Base-by-base conservation (phyloP, 2,888 invertebrate species). In the Mimumesa dahlbomi region DNA sequence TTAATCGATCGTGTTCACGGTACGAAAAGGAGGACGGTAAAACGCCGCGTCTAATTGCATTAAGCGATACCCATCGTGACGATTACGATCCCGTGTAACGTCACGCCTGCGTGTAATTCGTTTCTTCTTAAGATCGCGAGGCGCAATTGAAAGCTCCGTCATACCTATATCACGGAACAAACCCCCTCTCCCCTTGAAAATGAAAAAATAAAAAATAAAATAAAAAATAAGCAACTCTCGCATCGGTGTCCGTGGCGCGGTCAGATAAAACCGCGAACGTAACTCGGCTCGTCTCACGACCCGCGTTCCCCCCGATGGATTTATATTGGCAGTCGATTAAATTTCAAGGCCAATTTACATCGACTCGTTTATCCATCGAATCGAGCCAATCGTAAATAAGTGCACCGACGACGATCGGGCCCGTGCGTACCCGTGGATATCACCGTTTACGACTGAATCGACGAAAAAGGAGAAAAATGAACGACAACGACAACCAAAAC, bases 281-380 rank as follows among this genome's bases (percentile, higher is more conserved):
- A 13, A 11, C 43, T 43, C 43, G 16, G 18, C 25, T 25, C 34
- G n/a, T 34, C n/a, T 34, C 34, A n/a, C 34, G 11, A 4, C 19
- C n/a, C 22, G 2, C 16, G 52, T 45, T 68, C 40, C 14, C 34
- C 25, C 21, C 65, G 42, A 49, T 42, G 42, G 49, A 69, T 69
- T 54, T 66, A 59, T 67, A 66, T 69, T 54, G 69, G 67, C 69
- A 45, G 56, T 67, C 70, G 70, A 70, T 70, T 67, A 70, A 52
- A 61, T 52, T 61, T 70, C 69, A 43, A 19, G 68, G 40, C 42
- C 70, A 56, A 67, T 67, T 70, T 70, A 69, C 70, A 61, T 70
- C 67, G 59, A 56, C 69, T 69, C 58, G 59, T 59, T 69, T 69
- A 69, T 70, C 68, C 61, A 52, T 67, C 70, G 62, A 22, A 71